Evolutionary conservation across 2,113 vertebrate genomes (phyloP).

Genomic region (Cephalopholis sonnerati): DNA sequence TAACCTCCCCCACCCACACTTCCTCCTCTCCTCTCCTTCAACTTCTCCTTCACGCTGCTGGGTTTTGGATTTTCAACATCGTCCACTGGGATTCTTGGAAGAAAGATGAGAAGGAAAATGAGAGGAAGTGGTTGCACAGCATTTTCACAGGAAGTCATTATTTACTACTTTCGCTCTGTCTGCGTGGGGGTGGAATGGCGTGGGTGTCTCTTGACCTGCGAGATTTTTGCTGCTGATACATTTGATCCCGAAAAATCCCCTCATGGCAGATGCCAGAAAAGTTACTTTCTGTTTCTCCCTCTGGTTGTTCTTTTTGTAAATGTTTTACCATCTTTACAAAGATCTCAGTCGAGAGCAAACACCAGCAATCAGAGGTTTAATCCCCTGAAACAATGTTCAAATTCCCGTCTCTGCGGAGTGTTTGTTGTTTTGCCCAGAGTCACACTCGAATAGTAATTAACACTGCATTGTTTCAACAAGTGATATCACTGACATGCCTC

Average conservation of each 20-base stretch:
- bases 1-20: constrained; percentile 35
- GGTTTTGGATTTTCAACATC: constrained; percentile 21
- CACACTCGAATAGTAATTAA: constrained; percentile 55
- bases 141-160: constrained; percentile 78
- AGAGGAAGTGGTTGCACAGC: constrained; percentile 59
- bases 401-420: constrained; percentile 32
- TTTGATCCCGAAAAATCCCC: constrained; percentile 58
- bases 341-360: constrained; percentile 38
- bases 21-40: constrained; percentile 7
- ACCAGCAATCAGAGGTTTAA: constrained; percentile 43
- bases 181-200: constrained; percentile 51
- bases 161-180: constrained; percentile 62
- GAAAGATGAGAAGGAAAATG: constrained; percentile 58
- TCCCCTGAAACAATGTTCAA: constrained; percentile 50
- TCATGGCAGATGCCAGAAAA: not conserved
- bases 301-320: constrained; percentile 11
- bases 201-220: constrained; percentile 53
- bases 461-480: constrained; percentile 68
- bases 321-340: constrained; percentile 20
- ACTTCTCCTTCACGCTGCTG: constrained; percentile 41
- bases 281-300: constrained; percentile 11
- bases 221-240: constrained; percentile 62
- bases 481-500: constrained; percentile 49
- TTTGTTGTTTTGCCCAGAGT: constrained; percentile 50
- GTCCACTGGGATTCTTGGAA: constrained; percentile 52